These are phyloP conservation scores for Tuta absoluta DNA, from an alignment of 2,888 invertebrate genomes.

Conservation along the genomic window DNA sequence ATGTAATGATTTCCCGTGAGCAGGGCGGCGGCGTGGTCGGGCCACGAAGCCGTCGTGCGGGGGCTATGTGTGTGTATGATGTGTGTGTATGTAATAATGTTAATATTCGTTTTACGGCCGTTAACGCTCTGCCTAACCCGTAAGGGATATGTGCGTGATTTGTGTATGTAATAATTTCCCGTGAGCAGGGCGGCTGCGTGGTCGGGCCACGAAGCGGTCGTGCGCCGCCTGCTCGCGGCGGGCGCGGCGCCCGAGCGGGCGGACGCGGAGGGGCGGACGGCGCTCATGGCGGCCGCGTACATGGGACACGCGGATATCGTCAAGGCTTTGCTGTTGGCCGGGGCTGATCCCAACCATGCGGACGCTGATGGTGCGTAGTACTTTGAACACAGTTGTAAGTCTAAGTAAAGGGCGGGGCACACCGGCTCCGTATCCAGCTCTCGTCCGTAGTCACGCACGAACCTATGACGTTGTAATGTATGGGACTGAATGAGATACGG, in stretches of 20 bases:
- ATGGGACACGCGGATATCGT: conserved; percentile 98
- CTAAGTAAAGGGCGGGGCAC: too few species aligned
- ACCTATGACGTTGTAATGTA: too few species aligned
- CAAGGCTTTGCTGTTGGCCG: conserved; percentile 88
- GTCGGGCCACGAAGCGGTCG: conserved; percentile 95
- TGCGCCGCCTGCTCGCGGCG: conserved; percentile 86
- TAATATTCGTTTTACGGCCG: too few species aligned
- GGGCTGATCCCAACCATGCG: conserved; percentile 91
- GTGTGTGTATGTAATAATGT: too few species aligned
- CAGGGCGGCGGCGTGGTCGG: conserved; percentile 96
- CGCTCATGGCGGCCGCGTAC: conserved; percentile 96
- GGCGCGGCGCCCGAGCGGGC: conserved; percentile 90
- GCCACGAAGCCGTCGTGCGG: conserved; percentile 95
- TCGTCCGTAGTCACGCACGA: too few species aligned
- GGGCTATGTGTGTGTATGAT: too few species aligned
- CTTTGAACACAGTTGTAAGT: too few species aligned
- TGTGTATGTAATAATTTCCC: not conserved
- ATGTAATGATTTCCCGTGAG: not conserved
- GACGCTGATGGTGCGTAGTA: conserved; percentile 86
- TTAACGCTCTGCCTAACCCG: not conserved
- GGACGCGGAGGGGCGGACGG: conserved; percentile 95
- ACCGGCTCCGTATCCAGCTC: too few species aligned
- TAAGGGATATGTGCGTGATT: too few species aligned
- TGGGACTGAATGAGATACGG: too few species aligned
- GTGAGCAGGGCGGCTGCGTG: conserved; percentile 90